A percentile compares a stretch with the other conserved stretches of the same genome.
phyloP scores from a whole-genome alignment of 2,797 vertebrate genomes.

The Sebastes oblongus region DNA sequence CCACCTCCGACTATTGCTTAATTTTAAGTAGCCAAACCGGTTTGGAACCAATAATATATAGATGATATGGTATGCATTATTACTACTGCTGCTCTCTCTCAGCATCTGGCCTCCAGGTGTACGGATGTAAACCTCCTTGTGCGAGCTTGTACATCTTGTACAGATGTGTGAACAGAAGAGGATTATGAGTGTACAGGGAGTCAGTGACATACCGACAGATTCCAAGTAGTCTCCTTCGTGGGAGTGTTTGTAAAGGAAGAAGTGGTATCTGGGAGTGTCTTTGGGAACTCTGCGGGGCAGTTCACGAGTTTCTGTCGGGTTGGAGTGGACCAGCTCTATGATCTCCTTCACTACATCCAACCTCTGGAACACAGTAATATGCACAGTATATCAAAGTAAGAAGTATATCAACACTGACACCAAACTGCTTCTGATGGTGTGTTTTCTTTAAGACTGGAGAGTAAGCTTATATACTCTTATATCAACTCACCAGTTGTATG shows the following conservation, averaged over 20 bases:
- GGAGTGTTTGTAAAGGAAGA: constrained; percentile 97
- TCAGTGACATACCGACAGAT: constrained; percentile 87
- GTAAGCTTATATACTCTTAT: background rate
- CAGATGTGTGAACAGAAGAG: background rate
- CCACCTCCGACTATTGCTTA: background rate
- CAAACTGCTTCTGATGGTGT: background rate
- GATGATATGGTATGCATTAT: background rate
- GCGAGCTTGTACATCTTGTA: background rate
- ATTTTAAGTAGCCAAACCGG: background rate
- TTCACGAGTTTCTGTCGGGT: constrained; percentile 88
- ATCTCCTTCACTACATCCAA: constrained; percentile 94
- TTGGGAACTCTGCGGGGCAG: constrained; percentile 90
- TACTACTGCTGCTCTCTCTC: background rate
- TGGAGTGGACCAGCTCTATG: constrained; percentile 92
- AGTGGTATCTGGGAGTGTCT: constrained; percentile 96
- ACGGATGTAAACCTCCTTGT: background rate
- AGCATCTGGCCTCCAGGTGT: constrained; percentile 1
- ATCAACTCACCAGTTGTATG: constrained; percentile 91
- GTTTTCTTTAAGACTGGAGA: background rate
- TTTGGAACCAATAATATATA: background rate
- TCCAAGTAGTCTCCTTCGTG: constrained; percentile 95
- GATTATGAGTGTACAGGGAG: background rate
- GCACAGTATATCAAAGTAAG: background rate
- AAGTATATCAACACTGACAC: background rate
- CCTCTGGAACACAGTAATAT: constrained; percentile 64